Base-by-base conservation (phyloP, 2,797 vertebrate species). In the Otolemur crassicaudatus region DNA sequence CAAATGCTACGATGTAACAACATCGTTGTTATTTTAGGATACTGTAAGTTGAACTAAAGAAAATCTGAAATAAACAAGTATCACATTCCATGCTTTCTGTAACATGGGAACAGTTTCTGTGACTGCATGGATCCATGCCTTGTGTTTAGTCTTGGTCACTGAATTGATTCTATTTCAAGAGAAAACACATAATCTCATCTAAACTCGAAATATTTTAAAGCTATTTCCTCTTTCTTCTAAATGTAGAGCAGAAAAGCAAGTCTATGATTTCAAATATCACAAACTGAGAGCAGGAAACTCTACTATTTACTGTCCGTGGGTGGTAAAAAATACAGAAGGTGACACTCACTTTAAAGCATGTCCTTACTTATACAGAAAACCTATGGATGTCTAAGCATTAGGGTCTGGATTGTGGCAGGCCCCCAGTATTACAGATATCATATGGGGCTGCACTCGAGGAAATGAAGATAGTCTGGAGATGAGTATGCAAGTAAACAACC, bases 141-240 rank as follows among this genome's bases (percentile, higher is more conserved):
- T 69, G 9, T 65, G 61, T 70, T 91, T 77, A 84, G 67, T 92
- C 82, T 95, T 63, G 79, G 16, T 75, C 90, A 90, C 56, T 94
- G 61, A 43, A 70, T 46, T 70, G 77, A 92, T 86, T 84, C 37
- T 70, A 79, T 96, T 95, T 95, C 87, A 94, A 86, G 94, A 90
- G 82, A 82, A 81, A 96, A 85, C 82, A n/a, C 53, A 76, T 58
- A 77, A 88, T 70, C 93, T 90, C 91, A 88, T 63, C 58, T 49
- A 90, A 95, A 88, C 16, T 81, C 46, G 82, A 83, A 73, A 88
- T 82, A 94, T 96, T 85, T 88, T 81, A 34, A 94, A 29, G 43
- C 27, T 11, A 92, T 94, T 76, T 93, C 90, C 17, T 85, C 72
- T 88, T 92, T 94, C 37, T 96, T 92, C 77, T 95, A 88, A 96